Percentiles rank a stretch among this genome's conserved stretches.
Conservation (phyloP, 2,113 vertebrate species). For the Cyanoramphus novaezelandiae region DNA sequence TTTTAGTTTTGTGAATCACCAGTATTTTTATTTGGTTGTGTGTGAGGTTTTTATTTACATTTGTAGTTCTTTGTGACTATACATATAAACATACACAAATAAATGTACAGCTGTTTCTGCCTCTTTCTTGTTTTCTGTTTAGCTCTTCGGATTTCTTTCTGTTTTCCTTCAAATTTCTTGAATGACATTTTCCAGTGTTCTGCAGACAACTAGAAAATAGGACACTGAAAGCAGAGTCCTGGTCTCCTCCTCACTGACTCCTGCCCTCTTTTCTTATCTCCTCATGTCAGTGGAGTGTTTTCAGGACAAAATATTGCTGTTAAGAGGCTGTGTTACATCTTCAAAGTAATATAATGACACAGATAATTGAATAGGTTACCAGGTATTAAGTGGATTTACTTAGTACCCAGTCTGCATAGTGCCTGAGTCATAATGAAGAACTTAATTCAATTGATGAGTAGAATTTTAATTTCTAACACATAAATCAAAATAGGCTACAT, state of each 20-base stretch:
- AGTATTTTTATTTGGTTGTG: neutral
- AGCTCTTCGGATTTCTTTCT: neutral
- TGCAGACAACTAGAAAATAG: neutral
- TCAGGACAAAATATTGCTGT: neutral
- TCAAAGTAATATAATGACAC: neutral
- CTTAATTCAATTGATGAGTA: neutral
- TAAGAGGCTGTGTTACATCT: neutral
- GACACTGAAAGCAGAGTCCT: neutral
- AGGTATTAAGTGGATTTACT: neutral
- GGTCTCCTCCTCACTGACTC: neutral
- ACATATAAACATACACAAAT: neutral
- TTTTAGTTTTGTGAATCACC: neutral
- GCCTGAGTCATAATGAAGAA: neutral
- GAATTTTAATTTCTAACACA: neutral
- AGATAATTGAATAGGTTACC: neutral
- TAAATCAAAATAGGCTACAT: neutral
- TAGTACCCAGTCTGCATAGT: neutral
- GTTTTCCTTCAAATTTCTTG: neutral
- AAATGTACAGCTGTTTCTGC: neutral
- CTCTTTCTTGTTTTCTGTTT: neutral
- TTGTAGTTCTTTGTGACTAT: neutral
- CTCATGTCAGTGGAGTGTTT: neutral
- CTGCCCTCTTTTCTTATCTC: neutral
- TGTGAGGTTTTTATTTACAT: accelerated
- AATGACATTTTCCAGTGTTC: neutral